Evolutionary conservation across 1,140 invertebrate genomes (phyloP), one percentile per base, ranked within the genome.

Genomic region (Polypedilum vanderplanki): DNA sequence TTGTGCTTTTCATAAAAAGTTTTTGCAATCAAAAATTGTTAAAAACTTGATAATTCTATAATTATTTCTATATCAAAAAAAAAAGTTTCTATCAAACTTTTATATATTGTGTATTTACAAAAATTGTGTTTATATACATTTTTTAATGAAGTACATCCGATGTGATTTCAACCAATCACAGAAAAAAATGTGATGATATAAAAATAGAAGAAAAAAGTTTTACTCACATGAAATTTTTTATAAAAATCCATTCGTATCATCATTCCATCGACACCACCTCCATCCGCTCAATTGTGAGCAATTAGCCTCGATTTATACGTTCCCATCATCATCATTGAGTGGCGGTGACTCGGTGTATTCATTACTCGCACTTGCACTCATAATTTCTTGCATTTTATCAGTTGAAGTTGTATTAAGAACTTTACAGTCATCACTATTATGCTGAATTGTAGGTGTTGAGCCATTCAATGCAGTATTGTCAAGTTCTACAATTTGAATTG

Each of bases 331-430:
- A 5, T 70, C 65, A 5, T 18, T n/a, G 8, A 70, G 65, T 20
- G 65, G 65, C 65, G 65, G 17, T 70, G 65, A 70, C 5, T 20
- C 65, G 20, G 15, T 22, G 7, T 20, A 20, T 7, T 70, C 65
- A 20, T 9, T 18, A 12, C 17, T 70, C 8, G 46, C n/a, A 57
- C n/a, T 57, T 70, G 65, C 2, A 10, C 0, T 22, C 65, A 70
- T 70, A 70, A 70, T 70, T 70, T 70, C 17, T 18, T 70, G 65
- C 65, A 70, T 70, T 12, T 20, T 70, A 22, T 70, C 65, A 3
- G 15, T 12, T 1, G 46, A 57, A 1, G 46, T n/a, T 57, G 46
- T 18, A 3, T 67, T 22, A 3, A 18, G 65, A 33, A 33, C 20
- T 7, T 20, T 12, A 17, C n/a, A 12, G 8, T 57, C 46, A 57